phyloP scores from a whole-genome alignment of 2,797 vertebrate species.

The Philypnodon macrostomus region DNA sequence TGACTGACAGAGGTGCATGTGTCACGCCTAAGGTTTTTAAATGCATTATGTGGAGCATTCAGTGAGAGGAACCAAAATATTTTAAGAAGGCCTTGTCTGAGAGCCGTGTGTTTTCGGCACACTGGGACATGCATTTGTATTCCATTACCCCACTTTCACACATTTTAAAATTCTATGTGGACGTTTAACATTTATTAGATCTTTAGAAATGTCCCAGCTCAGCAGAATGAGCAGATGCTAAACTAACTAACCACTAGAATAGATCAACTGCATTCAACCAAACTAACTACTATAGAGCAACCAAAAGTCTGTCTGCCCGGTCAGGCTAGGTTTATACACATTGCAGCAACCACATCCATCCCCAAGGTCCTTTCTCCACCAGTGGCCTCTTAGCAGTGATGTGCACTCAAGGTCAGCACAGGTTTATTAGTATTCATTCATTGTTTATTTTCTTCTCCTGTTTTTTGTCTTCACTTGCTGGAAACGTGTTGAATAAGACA shows the following conservation, averaged over 20 bases:
- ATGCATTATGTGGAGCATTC: conserved; percentile 14
- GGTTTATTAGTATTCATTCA: too few relatives aligned
- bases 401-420: too few relatives aligned
- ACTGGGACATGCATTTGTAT: conserved; percentile 8
- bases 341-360: too few relatives aligned
- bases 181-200: conserved; percentile 1
- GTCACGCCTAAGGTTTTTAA: conserved; percentile 14
- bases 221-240: background rate
- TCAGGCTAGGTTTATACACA: too few relatives aligned
- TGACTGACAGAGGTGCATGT: background rate
- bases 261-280: background rate
- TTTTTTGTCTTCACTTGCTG: too few relatives aligned
- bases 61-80: conserved; percentile 15
- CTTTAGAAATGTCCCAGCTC: background rate
- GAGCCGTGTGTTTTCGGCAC: conserved; percentile 3
- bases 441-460: too few relatives aligned
- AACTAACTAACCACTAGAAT: background rate
- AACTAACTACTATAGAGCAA: background rate
- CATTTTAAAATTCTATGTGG: conserved; percentile 4
- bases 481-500: too few relatives aligned
- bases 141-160: conserved; percentile 3
- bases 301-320: too few relatives aligned
- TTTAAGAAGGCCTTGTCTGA: conserved; percentile 10
- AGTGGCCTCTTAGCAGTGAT: too few relatives aligned
- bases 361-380: too few relatives aligned